Evolutionary conservation across 2,888 invertebrate genomes (phyloP), one percentile per base, ranked within the genome.

Genomic region (Melanostoma scalare): DNA sequence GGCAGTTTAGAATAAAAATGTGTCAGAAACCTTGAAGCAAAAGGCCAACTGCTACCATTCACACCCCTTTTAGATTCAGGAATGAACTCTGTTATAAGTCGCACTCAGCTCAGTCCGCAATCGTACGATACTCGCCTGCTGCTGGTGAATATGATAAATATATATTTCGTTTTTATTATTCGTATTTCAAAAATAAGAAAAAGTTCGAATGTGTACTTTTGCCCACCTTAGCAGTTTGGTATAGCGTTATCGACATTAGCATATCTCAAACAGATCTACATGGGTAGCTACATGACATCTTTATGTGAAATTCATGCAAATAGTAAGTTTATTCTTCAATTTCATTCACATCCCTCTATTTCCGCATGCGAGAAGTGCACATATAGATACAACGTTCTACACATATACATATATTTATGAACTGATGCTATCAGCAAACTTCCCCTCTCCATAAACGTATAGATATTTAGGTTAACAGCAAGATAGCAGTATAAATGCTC

Each of bases 241-340:
- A 20, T 20, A 55, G 68, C 69, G 53, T 50, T 55, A 56, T 60
- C 33, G 77, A 77, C 60, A 80, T 85, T 72, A 86, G 85, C 85
- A 81, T 86, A 86, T 86, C 85, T 84, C 85, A 82, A 50, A 75
- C 81, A 84, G 86, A 85, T 81, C 81, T 84, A 75, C 80, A 85
- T 86, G 86, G 86, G 86, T 87, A 85, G 86, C 86, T 86, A 85
- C 86, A 86, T 88, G 90, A 88, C 89, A 89, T 89, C 89, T 90
- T 90, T 90, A 90, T 90, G 89, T 86, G 89, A 88, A 89, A 88
- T 89, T 90, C 88, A 90, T 90, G 90, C 89, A 89, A 90, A 90
- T 90, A 88, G 53, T 85, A 20, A 72, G 68, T 80, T 84, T 80
- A 82, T 74, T 82, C 77, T 69, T 85, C 80, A 86, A 77, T 67